A percentile compares a stretch with the other conserved stretches of the same genome.
Conservation (phyloP, 2,113 vertebrate genomes). For the Potamarius usumacintae region DNA sequence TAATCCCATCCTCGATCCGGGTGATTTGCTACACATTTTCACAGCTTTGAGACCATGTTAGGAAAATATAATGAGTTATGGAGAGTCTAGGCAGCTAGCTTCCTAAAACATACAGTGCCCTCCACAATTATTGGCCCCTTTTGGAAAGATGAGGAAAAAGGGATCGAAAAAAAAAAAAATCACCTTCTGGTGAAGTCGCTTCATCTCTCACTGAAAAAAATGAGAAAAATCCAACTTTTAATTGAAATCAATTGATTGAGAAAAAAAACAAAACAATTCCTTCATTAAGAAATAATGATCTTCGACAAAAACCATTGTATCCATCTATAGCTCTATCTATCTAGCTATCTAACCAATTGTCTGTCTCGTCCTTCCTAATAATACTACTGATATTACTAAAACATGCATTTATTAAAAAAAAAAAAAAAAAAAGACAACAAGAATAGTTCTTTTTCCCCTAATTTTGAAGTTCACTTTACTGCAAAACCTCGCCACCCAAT, state of each 20-base stretch:
- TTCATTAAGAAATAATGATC: no score
- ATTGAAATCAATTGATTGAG: no score
- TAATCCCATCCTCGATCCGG: neutral
- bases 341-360: neutral
- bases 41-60: neutral
- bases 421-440: neutral
- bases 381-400: neutral
- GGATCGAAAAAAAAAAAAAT: no score
- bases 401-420: neutral
- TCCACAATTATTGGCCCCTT: no score
- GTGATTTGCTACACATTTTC: neutral
- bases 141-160: no score
- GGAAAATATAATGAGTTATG: neutral
- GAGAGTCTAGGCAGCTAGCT: neutral
- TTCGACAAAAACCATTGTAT: no score
- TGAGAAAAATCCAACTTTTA: no score
- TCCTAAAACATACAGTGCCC: neutral
- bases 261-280: no score
- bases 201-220: no score
- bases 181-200: no score
- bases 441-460: neutral
- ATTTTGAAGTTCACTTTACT: neutral
- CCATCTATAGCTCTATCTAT: no score
- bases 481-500: neutral
- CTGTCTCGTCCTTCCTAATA: neutral